phyloP scores from a whole-genome alignment of 2,888 invertebrate genomes.

The Scelioninae gen. 2 region DNA sequence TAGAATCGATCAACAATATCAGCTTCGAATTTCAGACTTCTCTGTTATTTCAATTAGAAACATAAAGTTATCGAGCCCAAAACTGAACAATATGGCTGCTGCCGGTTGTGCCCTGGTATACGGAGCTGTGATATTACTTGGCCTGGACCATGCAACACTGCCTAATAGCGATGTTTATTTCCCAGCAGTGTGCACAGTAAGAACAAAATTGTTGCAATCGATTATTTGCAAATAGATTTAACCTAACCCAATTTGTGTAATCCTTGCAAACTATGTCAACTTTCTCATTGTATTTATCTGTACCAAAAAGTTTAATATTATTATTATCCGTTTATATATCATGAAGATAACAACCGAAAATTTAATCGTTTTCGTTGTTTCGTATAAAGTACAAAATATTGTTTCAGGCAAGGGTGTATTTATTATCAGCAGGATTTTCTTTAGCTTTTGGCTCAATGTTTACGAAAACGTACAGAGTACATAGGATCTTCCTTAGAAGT shows the following conservation, averaged over 20 bases:
- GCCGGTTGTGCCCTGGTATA: constrained; percentile 94
- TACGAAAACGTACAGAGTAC: constrained; percentile 94
- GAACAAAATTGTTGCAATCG: too few species aligned
- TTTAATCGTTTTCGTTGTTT: neutral
- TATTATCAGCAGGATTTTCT: constrained; percentile 93
- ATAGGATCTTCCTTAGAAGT: constrained; percentile 91
- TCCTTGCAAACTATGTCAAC: neutral
- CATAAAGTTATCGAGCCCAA: constrained; percentile 94
- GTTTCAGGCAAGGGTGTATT: constrained; percentile 88
- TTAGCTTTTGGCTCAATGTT: constrained; percentile 96
- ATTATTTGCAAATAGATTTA: too few species aligned
- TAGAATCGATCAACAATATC: too few species aligned
- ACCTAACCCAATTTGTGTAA: too few species aligned
- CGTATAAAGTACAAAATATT: constrained; percentile 16
- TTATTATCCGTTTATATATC: too few species aligned
- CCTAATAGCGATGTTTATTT: constrained; percentile 83
- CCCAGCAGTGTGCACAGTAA: constrained; percentile 91
- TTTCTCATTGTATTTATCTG: neutral
- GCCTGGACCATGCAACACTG: constrained; percentile 88
- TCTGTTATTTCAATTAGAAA: constrained; percentile 78
- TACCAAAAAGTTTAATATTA: too few species aligned
- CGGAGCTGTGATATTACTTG: constrained; percentile 89
- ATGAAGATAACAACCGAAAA: too few species aligned
- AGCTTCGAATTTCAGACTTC: too few species aligned
- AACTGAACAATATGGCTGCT: constrained; percentile 93